A percentile compares a stretch with the other conserved stretches of the same genome.
Evolutionary conservation across 1,140 invertebrate genomes (phyloP).

Genomic region (Lepidostoma basale): DNA sequence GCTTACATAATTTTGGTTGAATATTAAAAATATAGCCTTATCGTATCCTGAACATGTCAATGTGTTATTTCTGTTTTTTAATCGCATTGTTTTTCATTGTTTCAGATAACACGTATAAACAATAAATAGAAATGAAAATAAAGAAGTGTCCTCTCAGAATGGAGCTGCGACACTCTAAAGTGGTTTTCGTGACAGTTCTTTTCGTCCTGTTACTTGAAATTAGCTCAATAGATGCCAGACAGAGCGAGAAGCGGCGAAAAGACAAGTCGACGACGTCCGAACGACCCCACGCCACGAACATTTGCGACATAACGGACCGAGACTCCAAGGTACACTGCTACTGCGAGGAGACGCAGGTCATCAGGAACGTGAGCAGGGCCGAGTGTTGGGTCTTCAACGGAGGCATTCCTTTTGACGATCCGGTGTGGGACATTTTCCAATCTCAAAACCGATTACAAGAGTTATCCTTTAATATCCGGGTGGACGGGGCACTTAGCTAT

Average conservation of each 20-base stretch:
- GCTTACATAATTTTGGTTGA: too few relatives aligned
- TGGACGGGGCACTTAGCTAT: slow-evolving; percentile 67
- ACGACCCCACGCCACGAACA: slow-evolving; percentile 46
- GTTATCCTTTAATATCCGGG: slow-evolving; percentile 71
- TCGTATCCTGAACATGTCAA: too few relatives aligned
- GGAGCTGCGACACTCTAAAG: slow-evolving; percentile 17
- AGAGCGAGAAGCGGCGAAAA: slow-evolving; percentile 41
- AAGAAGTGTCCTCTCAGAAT: slow-evolving; percentile 1
- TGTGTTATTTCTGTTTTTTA: too few relatives aligned
- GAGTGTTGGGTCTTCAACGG: slow-evolving; percentile 72
- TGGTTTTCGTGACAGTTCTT: slow-evolving; percentile 21
- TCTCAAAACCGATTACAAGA: slow-evolving; percentile 71
- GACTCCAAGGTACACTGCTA: slow-evolving; percentile 60
- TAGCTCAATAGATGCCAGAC: slow-evolving; percentile 31
- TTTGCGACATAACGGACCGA: slow-evolving; percentile 57
- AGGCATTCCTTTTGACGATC: slow-evolving; percentile 66
- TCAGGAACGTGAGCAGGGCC: slow-evolving; percentile 57
- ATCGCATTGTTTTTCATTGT: slow-evolving; percentile 24
- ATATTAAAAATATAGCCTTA: too few relatives aligned
- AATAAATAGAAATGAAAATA: neutral
- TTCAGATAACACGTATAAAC: too few relatives aligned
- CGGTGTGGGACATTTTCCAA: slow-evolving; percentile 73
- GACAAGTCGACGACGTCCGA: slow-evolving; percentile 36
- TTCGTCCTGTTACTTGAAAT: slow-evolving; percentile 32
- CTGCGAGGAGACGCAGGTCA: slow-evolving; percentile 54